Evolutionary conservation across 2,113 vertebrate species (phyloP).

Genomic region (Capreolus pygargus): DNA sequence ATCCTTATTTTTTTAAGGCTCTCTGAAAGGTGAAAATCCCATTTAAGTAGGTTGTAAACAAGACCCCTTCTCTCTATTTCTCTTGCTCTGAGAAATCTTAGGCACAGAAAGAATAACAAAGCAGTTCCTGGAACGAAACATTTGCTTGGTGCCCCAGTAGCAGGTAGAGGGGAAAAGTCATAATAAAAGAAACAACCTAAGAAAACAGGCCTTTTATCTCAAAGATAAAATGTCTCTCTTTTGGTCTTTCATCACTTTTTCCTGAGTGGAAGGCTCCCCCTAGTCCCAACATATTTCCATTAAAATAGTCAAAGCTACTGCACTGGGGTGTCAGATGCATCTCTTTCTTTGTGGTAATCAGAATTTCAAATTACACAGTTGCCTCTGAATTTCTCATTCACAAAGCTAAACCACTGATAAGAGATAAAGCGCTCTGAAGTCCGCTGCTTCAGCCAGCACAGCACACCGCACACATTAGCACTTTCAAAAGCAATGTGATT

Average conservation of each 20-base stretch:
- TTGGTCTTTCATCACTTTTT: slow-evolving; percentile 59
- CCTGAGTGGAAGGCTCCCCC: slow-evolving; percentile 37
- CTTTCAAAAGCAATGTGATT: slow-evolving; percentile 71
- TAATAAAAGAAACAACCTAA: slow-evolving; percentile 63
- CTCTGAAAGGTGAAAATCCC: not conserved
- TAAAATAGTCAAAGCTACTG: slow-evolving; percentile 50
- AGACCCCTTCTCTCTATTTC: not conserved
- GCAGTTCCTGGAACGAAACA: not conserved
- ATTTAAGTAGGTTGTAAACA: not conserved
- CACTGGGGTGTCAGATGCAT: slow-evolving; percentile 63
- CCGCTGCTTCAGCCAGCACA: not conserved
- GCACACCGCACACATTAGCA: slow-evolving; percentile 41
- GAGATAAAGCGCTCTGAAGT: slow-evolving; percentile 57
- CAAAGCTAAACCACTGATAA: slow-evolving; percentile 64
- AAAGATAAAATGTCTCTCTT: slow-evolving; percentile 51
- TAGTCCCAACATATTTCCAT: slow-evolving; percentile 31
- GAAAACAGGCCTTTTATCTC: slow-evolving; percentile 55
- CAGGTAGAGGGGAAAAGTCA: not conserved
- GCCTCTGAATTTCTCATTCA: slow-evolving; percentile 62
- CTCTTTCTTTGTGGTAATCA: slow-evolving; percentile 66
- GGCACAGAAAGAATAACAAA: not conserved
- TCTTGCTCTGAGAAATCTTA: not conserved
- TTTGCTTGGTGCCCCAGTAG: slow-evolving; percentile 32
- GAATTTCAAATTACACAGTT: slow-evolving; percentile 70
- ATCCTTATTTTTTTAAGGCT: not conserved